Evolutionary conservation across 1,140 invertebrate genomes (phyloP).

Genomic region (Lordiphosa clarofinis): DNA sequence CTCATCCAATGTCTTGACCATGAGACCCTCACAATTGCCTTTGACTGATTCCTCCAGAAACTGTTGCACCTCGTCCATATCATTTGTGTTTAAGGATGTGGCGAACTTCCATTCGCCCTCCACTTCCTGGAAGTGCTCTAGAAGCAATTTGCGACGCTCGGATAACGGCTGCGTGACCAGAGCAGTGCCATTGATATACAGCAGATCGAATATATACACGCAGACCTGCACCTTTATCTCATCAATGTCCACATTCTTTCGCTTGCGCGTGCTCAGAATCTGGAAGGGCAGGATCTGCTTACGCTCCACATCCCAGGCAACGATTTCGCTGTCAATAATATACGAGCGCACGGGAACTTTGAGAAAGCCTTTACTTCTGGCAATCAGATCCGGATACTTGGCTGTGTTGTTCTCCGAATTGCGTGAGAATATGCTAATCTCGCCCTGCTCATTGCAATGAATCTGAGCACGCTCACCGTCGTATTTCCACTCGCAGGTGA

Average conservation of each 20-base stretch:
- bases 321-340: slow-evolving; percentile 97
- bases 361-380: slow-evolving; percentile 84
- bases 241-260: slow-evolving; percentile 93
- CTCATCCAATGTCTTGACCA: slow-evolving; percentile 97
- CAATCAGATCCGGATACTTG: slow-evolving; percentile 98
- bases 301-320: slow-evolving; percentile 95
- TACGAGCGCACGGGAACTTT: slow-evolving; percentile 87
- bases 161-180: slow-evolving; percentile 90
- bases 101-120: slow-evolving; percentile 95
- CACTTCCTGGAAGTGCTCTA: slow-evolving; percentile 87
- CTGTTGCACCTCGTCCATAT: slow-evolving; percentile 95
- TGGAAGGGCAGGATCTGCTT: slow-evolving; percentile 98
- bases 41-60: slow-evolving; percentile 98
- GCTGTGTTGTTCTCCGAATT: slow-evolving; percentile 99
- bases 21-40: slow-evolving; percentile 98
- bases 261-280: slow-evolving; percentile 96
- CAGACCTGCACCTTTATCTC: slow-evolving; percentile 99
- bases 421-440: slow-evolving; percentile 93
- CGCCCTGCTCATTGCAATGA: slow-evolving; percentile 86
- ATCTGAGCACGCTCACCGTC: slow-evolving; percentile 99
- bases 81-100: slow-evolving; percentile 89
- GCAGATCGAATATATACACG: slow-evolving; percentile 98
- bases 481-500: slow-evolving; percentile 99
- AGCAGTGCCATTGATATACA: slow-evolving; percentile 95
- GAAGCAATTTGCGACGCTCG: slow-evolving; percentile 88